phyloP scores from a whole-genome alignment of 2,888 invertebrate genomes.

The Xanthia togata region DNA sequence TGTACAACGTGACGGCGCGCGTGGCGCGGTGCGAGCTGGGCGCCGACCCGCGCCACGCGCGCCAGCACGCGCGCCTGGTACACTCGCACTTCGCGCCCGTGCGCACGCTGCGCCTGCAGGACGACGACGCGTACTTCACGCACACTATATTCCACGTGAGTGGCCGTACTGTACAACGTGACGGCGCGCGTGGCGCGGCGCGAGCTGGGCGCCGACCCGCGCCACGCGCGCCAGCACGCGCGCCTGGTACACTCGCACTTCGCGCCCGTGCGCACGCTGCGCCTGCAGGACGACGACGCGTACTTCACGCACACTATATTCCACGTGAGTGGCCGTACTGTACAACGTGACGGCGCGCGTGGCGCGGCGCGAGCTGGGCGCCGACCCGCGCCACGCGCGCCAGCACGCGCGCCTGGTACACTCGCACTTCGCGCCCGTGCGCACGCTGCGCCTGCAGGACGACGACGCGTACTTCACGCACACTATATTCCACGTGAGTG shows the following conservation, averaged over 20 bases:
- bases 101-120: conserved; percentile 86
- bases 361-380: conserved; percentile 92
- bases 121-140: conserved; percentile 91
- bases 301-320: conserved; percentile 94
- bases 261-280: conserved; percentile 84
- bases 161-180: too few relatives aligned
- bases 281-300: conserved; percentile 90
- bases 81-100: conserved; percentile 87
- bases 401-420: conserved; percentile 80
- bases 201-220: conserved; percentile 85
- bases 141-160: conserved; percentile 93
- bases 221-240: conserved; percentile 75
- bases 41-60: conserved; percentile 77
- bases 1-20: conserved; percentile 97
- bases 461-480: conserved; percentile 92
- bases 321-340: conserved; percentile 91
- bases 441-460: conserved; percentile 88
- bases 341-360: conserved; percentile 97
- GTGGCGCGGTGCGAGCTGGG: conserved; percentile 93
- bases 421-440: conserved; percentile 86
- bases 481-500: conserved; percentile 92
- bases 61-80: conserved; percentile 78
- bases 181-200: conserved; percentile 96
- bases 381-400: conserved; percentile 75
- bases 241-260: conserved; percentile 86